Evolutionary conservation across 2,888 invertebrate species (phyloP).

Genomic region (Cerastoderma edule): DNA sequence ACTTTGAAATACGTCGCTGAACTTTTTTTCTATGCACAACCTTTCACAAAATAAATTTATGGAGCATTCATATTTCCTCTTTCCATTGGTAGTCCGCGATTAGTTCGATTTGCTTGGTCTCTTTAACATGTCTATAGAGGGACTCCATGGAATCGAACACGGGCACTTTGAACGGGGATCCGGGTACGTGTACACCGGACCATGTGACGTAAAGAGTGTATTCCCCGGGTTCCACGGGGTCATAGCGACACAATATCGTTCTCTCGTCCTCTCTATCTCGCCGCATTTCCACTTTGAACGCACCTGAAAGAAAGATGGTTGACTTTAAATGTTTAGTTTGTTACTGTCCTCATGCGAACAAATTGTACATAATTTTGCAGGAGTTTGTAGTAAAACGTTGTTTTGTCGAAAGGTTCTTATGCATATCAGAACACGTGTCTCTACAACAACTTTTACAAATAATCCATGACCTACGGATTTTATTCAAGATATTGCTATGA

Average conservation of each 20-base stretch:
- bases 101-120: slow-evolving; percentile 50
- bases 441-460: not conserved
- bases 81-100: slow-evolving; percentile 57
- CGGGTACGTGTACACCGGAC: slow-evolving; percentile 99
- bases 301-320: slow-evolving; percentile 86
- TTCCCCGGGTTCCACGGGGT: slow-evolving; percentile 99
- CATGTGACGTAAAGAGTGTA: slow-evolving; percentile 98
- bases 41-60: too few species aligned
- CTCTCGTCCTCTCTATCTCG: slow-evolving; percentile 98
- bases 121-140: slow-evolving; percentile 83
- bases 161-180: slow-evolving; percentile 99
- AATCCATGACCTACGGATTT: too few species aligned
- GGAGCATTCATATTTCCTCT: slow-evolving; percentile 55
- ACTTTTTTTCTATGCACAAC: too few species aligned
- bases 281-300: slow-evolving; percentile 99
- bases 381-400: not conserved
- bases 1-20: too few species aligned
- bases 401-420: not conserved
- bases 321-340: not conserved
- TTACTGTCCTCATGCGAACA: not conserved
- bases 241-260: slow-evolving; percentile 98
- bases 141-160: slow-evolving; percentile 99
- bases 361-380: not conserved
- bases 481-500: not conserved
- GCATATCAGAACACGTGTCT: not conserved